Conservation (phyloP, 2,888 invertebrate genomes). For the Cordylochernes scorpioides region DNA sequence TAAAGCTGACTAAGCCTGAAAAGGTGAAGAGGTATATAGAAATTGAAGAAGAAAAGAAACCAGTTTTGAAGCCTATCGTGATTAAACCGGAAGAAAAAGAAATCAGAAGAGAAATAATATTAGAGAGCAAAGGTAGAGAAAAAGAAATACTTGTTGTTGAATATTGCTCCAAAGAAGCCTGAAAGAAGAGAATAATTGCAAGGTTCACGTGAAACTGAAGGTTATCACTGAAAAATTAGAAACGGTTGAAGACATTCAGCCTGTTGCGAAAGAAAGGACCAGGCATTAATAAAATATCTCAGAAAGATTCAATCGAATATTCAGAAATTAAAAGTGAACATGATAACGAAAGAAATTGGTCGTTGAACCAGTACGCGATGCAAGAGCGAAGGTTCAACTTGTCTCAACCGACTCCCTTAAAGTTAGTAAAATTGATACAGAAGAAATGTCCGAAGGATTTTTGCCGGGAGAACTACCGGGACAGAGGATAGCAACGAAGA, state of each 20-base stretch:
- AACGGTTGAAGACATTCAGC: neutral
- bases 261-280: constrained; percentile 4
- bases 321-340: constrained; percentile 6
- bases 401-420: constrained; percentile 5
- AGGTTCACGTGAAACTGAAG: constrained; percentile 1
- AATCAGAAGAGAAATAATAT: constrained; percentile 2
- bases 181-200: neutral
- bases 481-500: constrained; percentile 5
- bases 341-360: constrained; percentile 4
- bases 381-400: constrained; percentile 4
- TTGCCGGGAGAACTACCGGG: constrained; percentile 6
- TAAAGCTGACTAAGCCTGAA: neutral
- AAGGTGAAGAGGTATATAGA: neutral
- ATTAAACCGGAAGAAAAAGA: constrained; percentile 2
- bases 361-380: constrained; percentile 4
- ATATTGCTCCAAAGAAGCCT: constrained; percentile 3
- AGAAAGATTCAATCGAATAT: constrained; percentile 5
- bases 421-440: no score
- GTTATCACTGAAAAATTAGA: neutral
- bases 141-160: neutral
- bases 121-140: constrained; percentile 3
- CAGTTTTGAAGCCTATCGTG: neutral
- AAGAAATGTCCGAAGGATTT: constrained; percentile 9
- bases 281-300: constrained; percentile 5
- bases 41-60: constrained; percentile 1